Conservation (phyloP, 2,113 vertebrate genomes). For the Aegithalos caudatus region DNA sequence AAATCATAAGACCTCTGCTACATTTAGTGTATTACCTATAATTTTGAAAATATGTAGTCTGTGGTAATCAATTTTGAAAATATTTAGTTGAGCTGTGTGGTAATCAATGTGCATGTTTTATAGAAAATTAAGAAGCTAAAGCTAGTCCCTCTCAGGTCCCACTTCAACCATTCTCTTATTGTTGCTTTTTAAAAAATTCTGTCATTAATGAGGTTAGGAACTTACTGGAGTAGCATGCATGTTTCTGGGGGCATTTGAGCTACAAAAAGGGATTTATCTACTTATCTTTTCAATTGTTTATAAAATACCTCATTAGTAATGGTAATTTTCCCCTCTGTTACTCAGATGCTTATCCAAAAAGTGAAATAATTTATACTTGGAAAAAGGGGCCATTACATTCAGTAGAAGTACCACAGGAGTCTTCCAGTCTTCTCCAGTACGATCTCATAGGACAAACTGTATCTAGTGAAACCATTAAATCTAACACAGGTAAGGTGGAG, state of each 20-base stretch:
- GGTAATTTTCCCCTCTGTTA: background rate
- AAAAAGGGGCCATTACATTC: slow-evolving; percentile 95
- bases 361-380: slow-evolving; percentile 98
- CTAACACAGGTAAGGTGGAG: slow-evolving; percentile 87
- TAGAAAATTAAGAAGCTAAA: background rate
- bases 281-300: background rate
- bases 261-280: background rate
- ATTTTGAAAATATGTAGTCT: background rate
- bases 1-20: background rate
- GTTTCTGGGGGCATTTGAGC: background rate
- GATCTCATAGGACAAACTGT: slow-evolving; percentile 96
- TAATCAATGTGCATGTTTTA: background rate
- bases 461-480: slow-evolving; percentile 94
- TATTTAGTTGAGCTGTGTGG: background rate
- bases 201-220: background rate
- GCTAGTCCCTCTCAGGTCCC: background rate
- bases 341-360: slow-evolving; percentile 96
- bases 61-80: background rate
- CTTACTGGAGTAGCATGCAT: background rate
- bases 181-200: background rate
- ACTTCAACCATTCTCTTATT: background rate
- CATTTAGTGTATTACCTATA: background rate
- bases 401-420: slow-evolving; percentile 94
- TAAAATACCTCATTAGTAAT: background rate
- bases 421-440: slow-evolving; percentile 96